Conservation (phyloP, 2,113 vertebrate genomes). For the Mobula birostris region DNA sequence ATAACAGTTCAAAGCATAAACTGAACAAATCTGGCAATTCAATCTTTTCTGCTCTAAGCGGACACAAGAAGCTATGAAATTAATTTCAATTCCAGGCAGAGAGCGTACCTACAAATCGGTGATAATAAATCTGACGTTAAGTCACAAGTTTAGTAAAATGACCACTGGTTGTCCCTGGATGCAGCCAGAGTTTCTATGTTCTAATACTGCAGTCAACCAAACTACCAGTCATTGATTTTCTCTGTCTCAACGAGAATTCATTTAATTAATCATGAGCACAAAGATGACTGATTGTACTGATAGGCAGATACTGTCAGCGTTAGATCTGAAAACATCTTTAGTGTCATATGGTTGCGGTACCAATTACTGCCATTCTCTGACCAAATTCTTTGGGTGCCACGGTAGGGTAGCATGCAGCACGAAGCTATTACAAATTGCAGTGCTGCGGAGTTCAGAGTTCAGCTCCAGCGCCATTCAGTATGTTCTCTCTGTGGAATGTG, state of each 20-base stretch:
- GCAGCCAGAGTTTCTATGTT: not conserved
- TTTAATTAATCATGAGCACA: not conserved
- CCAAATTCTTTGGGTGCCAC: not conserved
- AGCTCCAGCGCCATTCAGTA: no score
- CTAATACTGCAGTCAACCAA: not conserved
- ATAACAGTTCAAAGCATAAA: not conserved
- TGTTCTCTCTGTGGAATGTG: no score
- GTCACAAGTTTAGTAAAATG: not conserved
- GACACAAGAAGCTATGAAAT: not conserved
- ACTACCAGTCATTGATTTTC: not conserved
- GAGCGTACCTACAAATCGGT: not conserved
- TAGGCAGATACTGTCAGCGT: no score
- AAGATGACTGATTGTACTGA: not conserved
- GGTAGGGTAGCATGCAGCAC: no score
- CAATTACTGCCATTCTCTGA: not conserved
- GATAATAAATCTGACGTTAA: not conserved
- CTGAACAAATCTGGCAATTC: not conserved
- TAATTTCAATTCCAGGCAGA: not conserved
- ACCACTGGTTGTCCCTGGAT: not conserved
- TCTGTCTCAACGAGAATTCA: not conserved
- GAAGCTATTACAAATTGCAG: no score
- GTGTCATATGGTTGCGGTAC: not conserved
- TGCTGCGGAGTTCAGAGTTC: no score
- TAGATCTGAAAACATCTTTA: not conserved
- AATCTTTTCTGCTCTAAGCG: not conserved